phyloP scores from a whole-genome alignment of 2,797 vertebrate species.

The Eospalax fontanierii region DNA sequence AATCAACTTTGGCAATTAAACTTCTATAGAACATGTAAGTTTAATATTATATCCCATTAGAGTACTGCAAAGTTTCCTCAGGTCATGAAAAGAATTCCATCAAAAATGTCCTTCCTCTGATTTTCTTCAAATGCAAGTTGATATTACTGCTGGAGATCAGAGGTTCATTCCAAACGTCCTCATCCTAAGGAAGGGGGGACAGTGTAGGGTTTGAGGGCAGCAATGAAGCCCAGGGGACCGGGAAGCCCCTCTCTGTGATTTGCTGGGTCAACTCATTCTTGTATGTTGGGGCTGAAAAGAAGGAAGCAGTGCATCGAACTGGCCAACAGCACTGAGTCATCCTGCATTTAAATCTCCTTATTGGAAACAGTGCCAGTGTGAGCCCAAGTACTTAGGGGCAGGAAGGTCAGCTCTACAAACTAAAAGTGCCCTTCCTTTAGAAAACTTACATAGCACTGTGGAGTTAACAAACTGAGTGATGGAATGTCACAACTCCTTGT shows the following conservation, averaged over 20 bases:
- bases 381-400: background rate
- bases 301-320: slow-evolving; percentile 16
- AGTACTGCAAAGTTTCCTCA: slow-evolving; percentile 12
- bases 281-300: background rate
- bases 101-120: slow-evolving; percentile 10
- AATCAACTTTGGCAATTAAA: slow-evolving; percentile 51
- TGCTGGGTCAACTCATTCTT: slow-evolving; percentile 46
- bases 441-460: background rate
- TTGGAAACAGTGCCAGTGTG: background rate
- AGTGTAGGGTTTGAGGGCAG: background rate
- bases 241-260: background rate
- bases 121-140: slow-evolving; percentile 7
- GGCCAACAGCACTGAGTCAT: slow-evolving; percentile 41
- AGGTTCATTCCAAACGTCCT: background rate
- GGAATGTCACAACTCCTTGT: slow-evolving; percentile 71
- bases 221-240: background rate
- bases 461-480: background rate
- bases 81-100: slow-evolving; percentile 54
- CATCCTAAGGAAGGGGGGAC: background rate
- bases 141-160: background rate
- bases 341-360: background rate
- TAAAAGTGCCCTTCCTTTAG: background rate
- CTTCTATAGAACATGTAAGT: slow-evolving; percentile 17
- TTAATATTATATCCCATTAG: background rate
- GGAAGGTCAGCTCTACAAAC: background rate